Percentiles rank a stretch among this genome's conserved stretches.
phyloP scores from a whole-genome alignment of 2,888 invertebrate species.

The Torymus texanus region DNA sequence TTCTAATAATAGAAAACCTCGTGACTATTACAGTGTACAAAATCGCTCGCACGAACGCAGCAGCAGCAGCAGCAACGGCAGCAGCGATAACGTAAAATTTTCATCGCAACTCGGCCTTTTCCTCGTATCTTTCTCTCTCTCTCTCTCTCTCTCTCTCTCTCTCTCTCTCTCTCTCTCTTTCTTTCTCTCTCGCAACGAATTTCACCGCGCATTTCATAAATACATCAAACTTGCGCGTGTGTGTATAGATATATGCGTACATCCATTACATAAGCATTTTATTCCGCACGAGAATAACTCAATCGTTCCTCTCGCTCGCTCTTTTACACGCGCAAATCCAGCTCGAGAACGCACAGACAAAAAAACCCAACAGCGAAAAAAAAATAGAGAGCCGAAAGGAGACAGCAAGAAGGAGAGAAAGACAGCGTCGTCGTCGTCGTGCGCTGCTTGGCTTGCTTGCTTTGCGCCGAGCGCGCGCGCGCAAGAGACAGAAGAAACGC shows the following conservation, averaged over 20 bases:
- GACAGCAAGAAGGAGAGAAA: no score
- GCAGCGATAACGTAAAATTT: no score
- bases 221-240: not conserved
- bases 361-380: not conserved
- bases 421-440: no score
- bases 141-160: not conserved
- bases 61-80: not conserved
- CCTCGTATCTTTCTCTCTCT: not conserved
- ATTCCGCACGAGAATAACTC: slow-evolving; percentile 31
- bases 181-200: not conserved
- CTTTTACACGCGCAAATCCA: not conserved
- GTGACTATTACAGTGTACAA: slow-evolving; percentile 4
- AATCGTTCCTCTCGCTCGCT: slow-evolving; percentile 10
- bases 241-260: not conserved
- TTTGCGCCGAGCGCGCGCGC: no score
- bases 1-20: slow-evolving; percentile 26
- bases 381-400: not conserved
- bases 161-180: not conserved
- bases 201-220: slow-evolving; percentile 12
- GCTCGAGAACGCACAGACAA: no score
- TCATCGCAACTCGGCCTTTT: no score
- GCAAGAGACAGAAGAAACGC: slow-evolving; percentile 16
- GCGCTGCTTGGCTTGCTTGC: no score
- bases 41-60: not conserved
- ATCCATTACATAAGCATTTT: slow-evolving; percentile 39